Conservation (phyloP, 2,797 vertebrate species). For the Gymnodraco acuticeps region DNA sequence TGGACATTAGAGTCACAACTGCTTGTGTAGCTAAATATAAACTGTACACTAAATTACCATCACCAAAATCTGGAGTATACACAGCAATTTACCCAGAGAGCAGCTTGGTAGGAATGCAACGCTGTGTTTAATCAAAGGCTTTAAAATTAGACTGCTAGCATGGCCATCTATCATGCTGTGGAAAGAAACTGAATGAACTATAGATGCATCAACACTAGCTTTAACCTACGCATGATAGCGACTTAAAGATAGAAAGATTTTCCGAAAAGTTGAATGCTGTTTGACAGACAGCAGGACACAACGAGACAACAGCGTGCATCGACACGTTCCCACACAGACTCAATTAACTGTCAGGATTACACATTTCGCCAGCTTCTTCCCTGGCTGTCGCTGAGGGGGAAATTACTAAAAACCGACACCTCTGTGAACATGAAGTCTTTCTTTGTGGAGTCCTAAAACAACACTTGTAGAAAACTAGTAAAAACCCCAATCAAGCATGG, state of each 20-base stretch:
- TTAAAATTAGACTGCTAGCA: slow-evolving; percentile 2
- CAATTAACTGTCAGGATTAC: slow-evolving; percentile 62
- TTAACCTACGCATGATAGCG: not conserved
- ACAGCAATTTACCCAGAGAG: slow-evolving; percentile 8
- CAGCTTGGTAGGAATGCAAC: slow-evolving; percentile 6
- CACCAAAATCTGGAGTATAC: slow-evolving; percentile 9
- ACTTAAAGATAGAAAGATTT: slow-evolving; percentile 23
- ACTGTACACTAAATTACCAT: slow-evolving; percentile 1
- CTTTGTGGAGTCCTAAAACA: slow-evolving; percentile 39
- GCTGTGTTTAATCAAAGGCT: slow-evolving; percentile 36
- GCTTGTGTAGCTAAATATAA: not conserved
- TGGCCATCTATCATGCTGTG: not conserved
- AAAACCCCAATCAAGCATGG: slow-evolving; percentile 8
- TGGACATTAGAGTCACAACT: not conserved
- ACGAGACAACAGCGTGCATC: slow-evolving; percentile 40
- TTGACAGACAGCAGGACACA: slow-evolving; percentile 18
- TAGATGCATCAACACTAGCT: slow-evolving; percentile 1
- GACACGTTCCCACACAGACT: slow-evolving; percentile 58
- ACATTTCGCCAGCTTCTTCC: slow-evolving; percentile 61
- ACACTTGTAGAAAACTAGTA: slow-evolving; percentile 44
- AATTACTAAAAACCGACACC: slow-evolving; percentile 60
- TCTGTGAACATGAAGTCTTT: slow-evolving; percentile 43
- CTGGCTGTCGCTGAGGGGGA: slow-evolving; percentile 34
- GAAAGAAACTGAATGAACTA: not conserved
- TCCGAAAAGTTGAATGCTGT: slow-evolving; percentile 19